Percentiles rank a stretch among this genome's conserved stretches.
Conservation (phyloP, 2,888 invertebrate genomes). For the Phaonia tiefii region DNA sequence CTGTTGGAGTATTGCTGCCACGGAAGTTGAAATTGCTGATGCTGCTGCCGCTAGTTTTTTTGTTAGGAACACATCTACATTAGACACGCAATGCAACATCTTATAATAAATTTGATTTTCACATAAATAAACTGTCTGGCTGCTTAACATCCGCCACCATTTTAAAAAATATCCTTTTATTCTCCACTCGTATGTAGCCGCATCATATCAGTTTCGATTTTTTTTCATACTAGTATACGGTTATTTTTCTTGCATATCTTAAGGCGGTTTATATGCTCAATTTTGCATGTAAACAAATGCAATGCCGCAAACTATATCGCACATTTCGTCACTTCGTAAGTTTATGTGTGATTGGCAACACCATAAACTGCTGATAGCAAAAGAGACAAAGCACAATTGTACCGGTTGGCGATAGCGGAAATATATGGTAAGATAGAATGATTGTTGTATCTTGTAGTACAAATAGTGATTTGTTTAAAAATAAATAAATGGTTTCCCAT, state of each 20-base stretch:
- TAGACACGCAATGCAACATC: constrained; percentile 50
- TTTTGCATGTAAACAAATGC: constrained; percentile 52
- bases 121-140: constrained; percentile 66
- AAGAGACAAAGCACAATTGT: too few relatives aligned
- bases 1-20: constrained; percentile 45
- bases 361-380: not conserved
- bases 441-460: too few relatives aligned
- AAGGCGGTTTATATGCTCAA: constrained; percentile 62
- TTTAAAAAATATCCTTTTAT: constrained; percentile 53
- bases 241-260: constrained; percentile 53
- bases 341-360: constrained; percentile 35
- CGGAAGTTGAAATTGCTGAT: constrained; percentile 39
- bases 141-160: constrained; percentile 67
- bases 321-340: constrained; percentile 6
- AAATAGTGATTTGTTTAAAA: too few relatives aligned
- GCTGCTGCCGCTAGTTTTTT: constrained; percentile 23
- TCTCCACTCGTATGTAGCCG: constrained; percentile 1
- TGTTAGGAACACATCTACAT: not conserved
- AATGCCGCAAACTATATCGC: constrained; percentile 13
- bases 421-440: too few relatives aligned
- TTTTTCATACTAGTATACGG: constrained; percentile 23
- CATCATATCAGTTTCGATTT: not conserved
- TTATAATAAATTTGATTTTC: constrained; percentile 67
- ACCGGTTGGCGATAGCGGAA: not conserved
- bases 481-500: too few relatives aligned